phyloP scores from a whole-genome alignment of 2,888 invertebrate genomes.

The Notocelia uddmanniana region DNA sequence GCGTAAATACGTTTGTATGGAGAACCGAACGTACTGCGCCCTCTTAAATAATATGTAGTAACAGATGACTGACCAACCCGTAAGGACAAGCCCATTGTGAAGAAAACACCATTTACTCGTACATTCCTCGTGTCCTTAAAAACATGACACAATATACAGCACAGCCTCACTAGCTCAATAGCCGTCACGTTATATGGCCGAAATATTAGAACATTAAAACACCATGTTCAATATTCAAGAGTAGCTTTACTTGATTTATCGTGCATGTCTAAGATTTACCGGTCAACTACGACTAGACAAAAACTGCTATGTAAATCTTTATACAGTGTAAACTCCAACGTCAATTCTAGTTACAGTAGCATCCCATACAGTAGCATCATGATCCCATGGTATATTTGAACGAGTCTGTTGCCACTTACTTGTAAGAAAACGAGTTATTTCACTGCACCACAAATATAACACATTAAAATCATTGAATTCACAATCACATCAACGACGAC shows the following conservation, averaged over 20 bases:
- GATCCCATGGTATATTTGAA: background rate
- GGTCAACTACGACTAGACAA: too few relatives aligned
- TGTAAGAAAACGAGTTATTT: background rate
- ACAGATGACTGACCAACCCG: too few relatives aligned
- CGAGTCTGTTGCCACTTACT: constrained; percentile 7
- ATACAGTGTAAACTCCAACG: background rate
- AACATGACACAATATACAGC: too few relatives aligned
- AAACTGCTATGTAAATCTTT: background rate
- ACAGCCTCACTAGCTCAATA: too few relatives aligned
- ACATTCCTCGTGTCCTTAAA: too few relatives aligned
- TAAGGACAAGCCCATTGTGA: too few relatives aligned
- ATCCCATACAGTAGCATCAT: background rate
- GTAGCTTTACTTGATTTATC: background rate
- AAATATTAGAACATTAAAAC: too few relatives aligned
- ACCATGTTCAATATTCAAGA: background rate
- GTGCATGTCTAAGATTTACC: background rate
- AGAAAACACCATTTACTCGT: too few relatives aligned
- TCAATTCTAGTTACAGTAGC: background rate
- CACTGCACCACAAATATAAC: background rate
- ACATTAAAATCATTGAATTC: background rate
- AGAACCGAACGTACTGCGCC: too few relatives aligned
- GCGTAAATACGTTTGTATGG: too few relatives aligned
- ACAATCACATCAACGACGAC: background rate
- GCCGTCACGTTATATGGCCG: too few relatives aligned
- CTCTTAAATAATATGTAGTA: too few relatives aligned